Evolutionary conservation across 2,888 invertebrate species (phyloP).

Genomic region (Euplexia lucipara): DNA sequence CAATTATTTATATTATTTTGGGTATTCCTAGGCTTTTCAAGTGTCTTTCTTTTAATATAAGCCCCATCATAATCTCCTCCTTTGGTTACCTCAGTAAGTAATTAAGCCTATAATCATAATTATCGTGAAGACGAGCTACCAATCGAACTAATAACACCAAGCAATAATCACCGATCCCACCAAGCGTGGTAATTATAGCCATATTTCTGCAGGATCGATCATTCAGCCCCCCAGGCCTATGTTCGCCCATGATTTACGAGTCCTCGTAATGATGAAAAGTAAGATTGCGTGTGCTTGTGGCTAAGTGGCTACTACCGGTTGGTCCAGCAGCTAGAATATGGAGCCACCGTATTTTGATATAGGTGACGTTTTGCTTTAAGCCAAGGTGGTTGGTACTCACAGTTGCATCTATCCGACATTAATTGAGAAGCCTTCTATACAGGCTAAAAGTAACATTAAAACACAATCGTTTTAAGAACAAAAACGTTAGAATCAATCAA

Average conservation of each 20-base stretch:
- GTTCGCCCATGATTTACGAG: constrained; percentile 54
- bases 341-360: too few species aligned
- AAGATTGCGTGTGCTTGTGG: constrained; percentile 44
- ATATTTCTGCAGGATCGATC: constrained; percentile 56
- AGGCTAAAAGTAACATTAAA: too few species aligned
- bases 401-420: too few species aligned
- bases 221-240: constrained; percentile 44
- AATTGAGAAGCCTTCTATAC: too few species aligned
- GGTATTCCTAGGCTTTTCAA: too few species aligned
- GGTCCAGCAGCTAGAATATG: background rate
- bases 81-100: constrained; percentile 8
- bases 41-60: background rate
- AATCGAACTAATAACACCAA: constrained; percentile 44
- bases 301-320: constrained; percentile 42
- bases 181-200: constrained; percentile 49
- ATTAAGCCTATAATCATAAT: constrained; percentile 49
- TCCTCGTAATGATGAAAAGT: constrained; percentile 53
- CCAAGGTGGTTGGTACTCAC: too few species aligned
- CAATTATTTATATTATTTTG: too few species aligned
- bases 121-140: constrained; percentile 36
- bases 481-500: too few species aligned
- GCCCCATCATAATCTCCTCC: background rate
- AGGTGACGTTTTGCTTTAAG: background rate
- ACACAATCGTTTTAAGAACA: too few species aligned
- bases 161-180: constrained; percentile 40